These are phyloP conservation scores for Benitochromis conjunctus DNA, from an alignment of 2,113 vertebrate species.

Conservation along the genomic window DNA sequence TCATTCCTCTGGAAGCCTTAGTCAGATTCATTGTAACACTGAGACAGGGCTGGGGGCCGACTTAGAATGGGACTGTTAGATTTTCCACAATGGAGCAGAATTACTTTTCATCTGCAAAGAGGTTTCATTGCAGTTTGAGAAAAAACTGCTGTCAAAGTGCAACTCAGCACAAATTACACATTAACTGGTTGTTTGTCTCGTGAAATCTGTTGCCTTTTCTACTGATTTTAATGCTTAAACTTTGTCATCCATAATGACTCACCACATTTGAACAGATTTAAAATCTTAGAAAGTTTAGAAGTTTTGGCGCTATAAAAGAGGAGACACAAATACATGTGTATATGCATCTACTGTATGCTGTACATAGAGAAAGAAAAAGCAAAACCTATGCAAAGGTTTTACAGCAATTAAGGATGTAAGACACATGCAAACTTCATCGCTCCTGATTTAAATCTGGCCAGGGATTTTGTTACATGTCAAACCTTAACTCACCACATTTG, in stretches of 20 bases:
- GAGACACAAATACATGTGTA: background rate
- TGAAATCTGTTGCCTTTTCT: background rate
- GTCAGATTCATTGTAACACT: conserved; percentile 50
- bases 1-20: conserved; percentile 62
- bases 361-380: background rate
- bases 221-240: background rate
- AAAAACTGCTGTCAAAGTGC: background rate
- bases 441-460: background rate
- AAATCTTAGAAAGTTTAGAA: background rate
- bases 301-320: fast-evolving
- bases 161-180: conserved; percentile 13
- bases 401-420: background rate
- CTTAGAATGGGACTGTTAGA: background rate
- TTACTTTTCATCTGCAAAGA: background rate
- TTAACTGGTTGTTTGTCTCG: background rate
- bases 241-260: background rate
- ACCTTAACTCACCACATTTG: background rate
- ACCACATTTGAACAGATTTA: background rate
- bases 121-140: conserved; percentile 6
- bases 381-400: background rate
- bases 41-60: conserved; percentile 21
- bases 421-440: fast-evolving
- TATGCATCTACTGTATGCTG: background rate
- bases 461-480: background rate
- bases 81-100: conserved; percentile 37